Evolutionary conservation across 2,888 invertebrate genomes (phyloP).

Genomic region (Stenolophus ochropezus): DNA sequence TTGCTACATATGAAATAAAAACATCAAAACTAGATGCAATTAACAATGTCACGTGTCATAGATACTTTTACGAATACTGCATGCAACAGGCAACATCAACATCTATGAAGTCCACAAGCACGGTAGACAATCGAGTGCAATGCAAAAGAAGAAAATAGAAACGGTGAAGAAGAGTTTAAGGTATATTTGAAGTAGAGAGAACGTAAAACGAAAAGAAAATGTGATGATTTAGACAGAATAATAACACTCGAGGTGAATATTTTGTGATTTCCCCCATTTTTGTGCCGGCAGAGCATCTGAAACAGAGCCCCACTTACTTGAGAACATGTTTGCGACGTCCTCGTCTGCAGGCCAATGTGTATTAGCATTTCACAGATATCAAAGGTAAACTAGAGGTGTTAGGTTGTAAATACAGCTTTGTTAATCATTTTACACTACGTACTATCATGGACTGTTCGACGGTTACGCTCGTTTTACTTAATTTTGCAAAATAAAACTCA

Average conservation of each 20-base stretch:
- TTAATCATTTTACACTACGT: constrained; percentile 47
- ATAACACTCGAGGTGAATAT: constrained; percentile 47
- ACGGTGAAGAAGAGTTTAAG: constrained; percentile 56
- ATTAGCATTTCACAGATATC: constrained; percentile 63
- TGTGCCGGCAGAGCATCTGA: constrained; percentile 59
- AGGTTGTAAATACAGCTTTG: constrained; percentile 37
- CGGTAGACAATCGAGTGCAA: constrained; percentile 51
- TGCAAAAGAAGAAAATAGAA: constrained; percentile 59
- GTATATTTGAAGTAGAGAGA: constrained; percentile 52
- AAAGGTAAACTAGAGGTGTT: constrained; percentile 52
- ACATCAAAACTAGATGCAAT: constrained; percentile 50
- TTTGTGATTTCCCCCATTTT: constrained; percentile 56
- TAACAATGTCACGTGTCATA: constrained; percentile 32
- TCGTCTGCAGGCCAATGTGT: constrained; percentile 70
- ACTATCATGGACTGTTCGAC: constrained; percentile 53
- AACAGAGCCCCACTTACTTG: constrained; percentile 69
- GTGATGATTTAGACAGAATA: constrained; percentile 53
- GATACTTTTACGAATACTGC: constrained; percentile 40
- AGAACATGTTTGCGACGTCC: constrained; percentile 69
- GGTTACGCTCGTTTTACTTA: background rate
- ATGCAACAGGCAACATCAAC: constrained; percentile 53
- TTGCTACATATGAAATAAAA: constrained; percentile 11
- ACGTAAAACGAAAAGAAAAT: constrained; percentile 48
- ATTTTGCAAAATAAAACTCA: background rate
- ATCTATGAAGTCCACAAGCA: constrained; percentile 45